Evolutionary conservation across 1,140 invertebrate genomes (phyloP).

Genomic region (Papilio machaon): DNA sequence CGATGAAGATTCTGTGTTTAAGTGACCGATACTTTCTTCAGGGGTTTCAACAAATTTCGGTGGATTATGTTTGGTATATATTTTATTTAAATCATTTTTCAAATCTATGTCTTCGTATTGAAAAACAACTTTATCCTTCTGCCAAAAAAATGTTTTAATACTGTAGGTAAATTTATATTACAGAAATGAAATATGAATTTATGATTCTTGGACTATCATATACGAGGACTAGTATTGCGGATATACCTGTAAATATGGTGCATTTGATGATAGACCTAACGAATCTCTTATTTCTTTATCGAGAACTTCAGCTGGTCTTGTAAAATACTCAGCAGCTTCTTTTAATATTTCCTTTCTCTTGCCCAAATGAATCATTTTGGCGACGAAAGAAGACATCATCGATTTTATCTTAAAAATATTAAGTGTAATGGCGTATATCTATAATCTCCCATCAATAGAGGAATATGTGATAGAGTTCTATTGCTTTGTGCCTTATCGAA

Average conservation of each 20-base stretch:
- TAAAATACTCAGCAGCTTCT: slow-evolving; percentile 61
- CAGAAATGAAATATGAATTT: no score
- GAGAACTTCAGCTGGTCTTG: slow-evolving; percentile 52
- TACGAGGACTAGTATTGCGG: neutral
- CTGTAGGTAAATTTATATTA: neutral
- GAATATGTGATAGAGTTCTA: neutral
- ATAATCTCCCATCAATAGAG: neutral
- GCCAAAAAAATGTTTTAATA: slow-evolving; percentile 29
- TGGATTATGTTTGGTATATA: slow-evolving; percentile 54
- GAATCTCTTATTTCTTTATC: slow-evolving; percentile 55
- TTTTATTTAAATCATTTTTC: slow-evolving; percentile 52
- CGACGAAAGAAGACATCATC: slow-evolving; percentile 59
- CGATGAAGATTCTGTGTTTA: slow-evolving; percentile 63
- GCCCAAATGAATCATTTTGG: slow-evolving; percentile 51
- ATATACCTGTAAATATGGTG: slow-evolving; percentile 46
- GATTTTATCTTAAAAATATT: slow-evolving; percentile 54
- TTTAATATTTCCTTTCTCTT: slow-evolving; percentile 60
- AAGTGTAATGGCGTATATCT: neutral
- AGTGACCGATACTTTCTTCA: slow-evolving; percentile 41
- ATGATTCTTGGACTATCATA: neutral
- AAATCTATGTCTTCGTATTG: slow-evolving; percentile 52
- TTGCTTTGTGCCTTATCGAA: neutral
- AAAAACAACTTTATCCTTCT: slow-evolving; percentile 43
- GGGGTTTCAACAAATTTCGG: slow-evolving; percentile 37
- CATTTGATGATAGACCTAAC: slow-evolving; percentile 42